A percentile compares a stretch with the other conserved stretches of the same genome.
phyloP scores from a whole-genome alignment of 1,140 invertebrate species.

The Goniozus legneri region DNA sequence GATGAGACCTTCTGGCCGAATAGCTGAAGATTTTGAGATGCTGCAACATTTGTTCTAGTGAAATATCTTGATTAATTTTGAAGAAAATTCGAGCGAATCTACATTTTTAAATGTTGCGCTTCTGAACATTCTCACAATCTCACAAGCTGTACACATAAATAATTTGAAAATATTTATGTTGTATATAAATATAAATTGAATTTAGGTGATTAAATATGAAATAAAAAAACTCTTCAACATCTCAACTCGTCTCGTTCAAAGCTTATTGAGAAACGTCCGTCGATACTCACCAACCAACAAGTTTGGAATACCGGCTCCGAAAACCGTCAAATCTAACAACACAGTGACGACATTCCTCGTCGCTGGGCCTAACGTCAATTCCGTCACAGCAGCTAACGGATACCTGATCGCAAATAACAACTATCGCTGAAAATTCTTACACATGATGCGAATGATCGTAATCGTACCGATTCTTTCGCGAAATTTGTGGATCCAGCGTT shows the following conservation, averaged over 20 bases:
- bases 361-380: constrained; percentile 63
- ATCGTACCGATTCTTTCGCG: constrained; percentile 61
- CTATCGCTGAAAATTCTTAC: neutral
- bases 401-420: constrained; percentile 53
- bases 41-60: constrained; percentile 44
- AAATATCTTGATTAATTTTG: neutral
- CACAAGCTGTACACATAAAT: too few species aligned
- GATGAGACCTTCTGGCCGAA: constrained; percentile 65
- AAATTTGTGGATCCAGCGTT: constrained; percentile 64
- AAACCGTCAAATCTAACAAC: constrained; percentile 69
- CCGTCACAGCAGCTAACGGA: constrained; percentile 73
- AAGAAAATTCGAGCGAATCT: too few species aligned
- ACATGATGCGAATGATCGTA: neutral
- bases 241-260: too few species aligned
- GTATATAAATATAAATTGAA: too few species aligned
- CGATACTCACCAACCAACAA: constrained; percentile 65
- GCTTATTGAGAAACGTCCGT: too few species aligned
- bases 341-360: constrained; percentile 62
- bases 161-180: too few species aligned
- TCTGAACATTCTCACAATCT: too few species aligned
- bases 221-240: too few species aligned
- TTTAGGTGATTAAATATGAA: too few species aligned
- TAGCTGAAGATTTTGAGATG: constrained; percentile 71
- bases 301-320: constrained; percentile 72
- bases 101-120: too few species aligned